These are phyloP conservation scores for Pyrrhia umbra DNA, from an alignment of 2,888 invertebrate species.

Conservation along the genomic window DNA sequence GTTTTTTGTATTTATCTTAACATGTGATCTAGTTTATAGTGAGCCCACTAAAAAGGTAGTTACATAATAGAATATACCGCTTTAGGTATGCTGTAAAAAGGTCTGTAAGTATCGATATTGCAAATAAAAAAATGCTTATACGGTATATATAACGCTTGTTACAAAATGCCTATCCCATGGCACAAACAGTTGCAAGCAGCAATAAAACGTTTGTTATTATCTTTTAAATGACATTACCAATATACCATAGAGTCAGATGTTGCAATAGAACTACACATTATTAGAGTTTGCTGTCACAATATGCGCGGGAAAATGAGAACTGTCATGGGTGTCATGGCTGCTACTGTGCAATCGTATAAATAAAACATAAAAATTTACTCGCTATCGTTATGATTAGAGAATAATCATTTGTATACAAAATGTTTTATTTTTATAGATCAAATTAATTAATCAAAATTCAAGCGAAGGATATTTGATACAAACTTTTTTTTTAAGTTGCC, in stretches of 20 bases:
- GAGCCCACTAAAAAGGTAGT: background rate
- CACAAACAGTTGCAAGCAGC: background rate
- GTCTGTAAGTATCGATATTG: no score
- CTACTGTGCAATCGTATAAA: slow-evolving; percentile 25
- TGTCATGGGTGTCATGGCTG: slow-evolving; percentile 49
- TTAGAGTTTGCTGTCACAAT: slow-evolving; percentile 51
- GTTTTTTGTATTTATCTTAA: slow-evolving; percentile 29
- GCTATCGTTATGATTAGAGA: background rate
- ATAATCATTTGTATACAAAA: background rate
- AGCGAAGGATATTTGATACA: background rate
- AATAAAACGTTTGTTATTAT: slow-evolving; percentile 3
- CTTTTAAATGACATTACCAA: slow-evolving; percentile 3
- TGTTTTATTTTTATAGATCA: no score
- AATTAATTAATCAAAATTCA: no score
- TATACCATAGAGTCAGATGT: slow-evolving; percentile 40
- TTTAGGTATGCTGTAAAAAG: background rate
- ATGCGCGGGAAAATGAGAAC: slow-evolving; percentile 58
- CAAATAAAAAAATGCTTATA: background rate
- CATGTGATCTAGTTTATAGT: slow-evolving; percentile 40
- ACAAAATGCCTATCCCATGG: background rate
- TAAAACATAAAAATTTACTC: background rate
- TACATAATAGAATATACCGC: background rate
- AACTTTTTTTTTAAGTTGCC: background rate
- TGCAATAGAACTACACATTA: slow-evolving; percentile 48
- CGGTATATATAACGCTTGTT: background rate